These are phyloP conservation scores for Hemicordylus capensis DNA, from an alignment of 2,113 vertebrate genomes.

Conservation along the genomic window DNA sequence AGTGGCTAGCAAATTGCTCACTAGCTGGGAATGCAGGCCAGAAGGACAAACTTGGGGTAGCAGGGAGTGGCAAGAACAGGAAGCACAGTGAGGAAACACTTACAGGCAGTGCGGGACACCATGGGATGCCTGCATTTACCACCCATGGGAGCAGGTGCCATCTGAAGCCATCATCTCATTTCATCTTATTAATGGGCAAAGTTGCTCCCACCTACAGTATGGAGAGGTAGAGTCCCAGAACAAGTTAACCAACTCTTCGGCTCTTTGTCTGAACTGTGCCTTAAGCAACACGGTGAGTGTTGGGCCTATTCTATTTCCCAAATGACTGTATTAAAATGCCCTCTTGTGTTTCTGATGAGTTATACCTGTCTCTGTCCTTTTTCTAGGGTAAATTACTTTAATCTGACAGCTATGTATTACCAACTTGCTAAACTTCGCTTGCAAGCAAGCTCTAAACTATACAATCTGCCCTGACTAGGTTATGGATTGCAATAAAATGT, in stretches of 20 bases:
- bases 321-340: conserved; percentile 2
- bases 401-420: neutral
- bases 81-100: too few relatives aligned
- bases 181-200: too few relatives aligned
- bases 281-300: neutral
- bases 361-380: neutral
- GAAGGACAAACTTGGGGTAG: too few relatives aligned
- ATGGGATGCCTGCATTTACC: too few relatives aligned
- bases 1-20: too few relatives aligned
- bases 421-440: conserved; percentile 1
- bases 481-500: neutral
- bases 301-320: neutral
- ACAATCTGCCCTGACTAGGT: neutral
- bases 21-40: too few relatives aligned
- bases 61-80: too few relatives aligned
- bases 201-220: neutral
- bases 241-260: neutral
- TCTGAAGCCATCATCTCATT: too few relatives aligned
- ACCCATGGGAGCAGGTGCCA: too few relatives aligned
- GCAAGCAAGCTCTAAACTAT: neutral
- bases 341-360: neutral
- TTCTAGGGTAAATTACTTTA: neutral
- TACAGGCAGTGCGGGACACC: too few relatives aligned
- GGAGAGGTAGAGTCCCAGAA: neutral
- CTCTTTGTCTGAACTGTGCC: neutral